Base-by-base conservation (phyloP, 2,113 vertebrate genomes). In the Gracilinanus agilis region DNA sequence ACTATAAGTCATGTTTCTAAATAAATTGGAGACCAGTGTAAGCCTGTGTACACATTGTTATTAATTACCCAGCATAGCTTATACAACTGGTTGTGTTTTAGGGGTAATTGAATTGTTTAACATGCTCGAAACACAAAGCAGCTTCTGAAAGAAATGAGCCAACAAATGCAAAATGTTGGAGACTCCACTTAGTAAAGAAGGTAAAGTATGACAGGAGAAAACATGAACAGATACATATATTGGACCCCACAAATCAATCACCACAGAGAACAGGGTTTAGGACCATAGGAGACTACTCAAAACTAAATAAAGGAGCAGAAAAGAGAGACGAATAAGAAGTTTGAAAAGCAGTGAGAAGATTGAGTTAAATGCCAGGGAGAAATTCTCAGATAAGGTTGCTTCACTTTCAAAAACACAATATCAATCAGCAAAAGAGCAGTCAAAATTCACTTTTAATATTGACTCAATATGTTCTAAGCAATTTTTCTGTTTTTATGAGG, bases 51-150 rank as follows among this genome's bases (percentile, higher is more conserved):
- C 91, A 90, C 25, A 49, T 54, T 95, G 90, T 90, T 97, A 95
- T 97, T 98, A 98, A 94, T 97, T 98, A 97, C 91, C 56, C 90
- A 90, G 92, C 93, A 91, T 94, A 94, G 56, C 90, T 95, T 90
- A 90, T 40, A 58, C 94, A 94, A 95, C 89, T 91, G 44, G 96
- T 94, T 93, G 91, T 94, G 55, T 54, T 97, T 95, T 67, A 96
- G 94, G 94, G 90, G 94, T 97, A 97, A 97, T 92, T 96, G 91
- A 96, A 91, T 89, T 92, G 93, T 95, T 83, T 91, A 96, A 44
- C 89, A 90, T 92, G 94, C 92, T 93, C 92, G 58, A 89, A 97
- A 54, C 91, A 93, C 91, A 95, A 92, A 92, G 53, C 88, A 54
- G 1, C 95, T 95, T 94, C 95, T 94, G 40, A 96, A 96, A 95